Evolutionary conservation across 2,113 vertebrate species (phyloP).

Genomic region (Struthio camelus): DNA sequence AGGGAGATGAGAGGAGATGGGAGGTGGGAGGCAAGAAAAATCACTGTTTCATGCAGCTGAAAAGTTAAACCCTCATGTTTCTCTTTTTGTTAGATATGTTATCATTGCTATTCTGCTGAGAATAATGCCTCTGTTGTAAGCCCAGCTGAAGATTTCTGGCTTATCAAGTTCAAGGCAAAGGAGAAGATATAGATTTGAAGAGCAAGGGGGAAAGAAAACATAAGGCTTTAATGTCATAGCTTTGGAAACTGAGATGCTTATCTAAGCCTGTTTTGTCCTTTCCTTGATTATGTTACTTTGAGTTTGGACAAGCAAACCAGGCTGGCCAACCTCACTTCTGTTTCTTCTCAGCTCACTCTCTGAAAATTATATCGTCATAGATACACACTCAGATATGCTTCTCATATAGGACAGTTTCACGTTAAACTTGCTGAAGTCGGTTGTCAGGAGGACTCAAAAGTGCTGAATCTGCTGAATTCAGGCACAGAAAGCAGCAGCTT

Average conservation of each 20-base stretch:
- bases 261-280: conserved; percentile 29
- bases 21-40: conserved; percentile 20
- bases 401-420: not conserved
- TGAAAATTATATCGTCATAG: not conserved
- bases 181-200: conserved; percentile 30
- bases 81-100: not conserved
- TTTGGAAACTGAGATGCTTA: conserved; percentile 51
- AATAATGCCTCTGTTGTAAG: conserved; percentile 38
- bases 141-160: not conserved
- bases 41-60: not conserved
- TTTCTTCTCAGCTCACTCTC: conserved; percentile 14
- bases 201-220: conserved; percentile 52
- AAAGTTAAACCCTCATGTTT: conserved; percentile 42
- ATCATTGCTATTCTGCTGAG: conserved; percentile 27
- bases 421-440: not conserved
- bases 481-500: not conserved
- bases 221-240: conserved; percentile 16
- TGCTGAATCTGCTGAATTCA: not conserved
- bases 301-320: conserved; percentile 11
- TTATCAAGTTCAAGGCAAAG: conserved; percentile 19
- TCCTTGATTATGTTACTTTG: conserved; percentile 38
- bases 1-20: not conserved
- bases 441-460: not conserved
- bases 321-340: conserved; percentile 7
- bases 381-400: not conserved